Percentiles rank a stretch among this genome's conserved stretches.
Evolutionary conservation across 2,797 vertebrate genomes (phyloP).

Genomic region (Dallia pectoralis): DNA sequence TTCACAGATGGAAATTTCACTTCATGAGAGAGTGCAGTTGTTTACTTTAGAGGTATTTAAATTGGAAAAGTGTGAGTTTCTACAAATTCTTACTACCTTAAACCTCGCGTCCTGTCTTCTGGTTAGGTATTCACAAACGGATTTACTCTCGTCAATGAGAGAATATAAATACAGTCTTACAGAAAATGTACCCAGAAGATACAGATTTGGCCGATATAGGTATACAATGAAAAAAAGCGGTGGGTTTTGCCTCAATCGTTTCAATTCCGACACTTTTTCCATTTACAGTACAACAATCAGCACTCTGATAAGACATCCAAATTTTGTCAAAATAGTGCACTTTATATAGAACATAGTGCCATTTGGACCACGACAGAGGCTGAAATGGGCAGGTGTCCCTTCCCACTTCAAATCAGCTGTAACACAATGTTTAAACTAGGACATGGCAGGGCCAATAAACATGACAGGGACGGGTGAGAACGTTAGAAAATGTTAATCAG

Average conservation of each 20-base stretch:
- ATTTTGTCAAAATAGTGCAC: no score
- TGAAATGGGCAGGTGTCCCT: not conserved
- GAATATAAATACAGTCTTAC: conserved; percentile 19
- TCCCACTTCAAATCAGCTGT: not conserved
- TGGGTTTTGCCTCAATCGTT: not conserved
- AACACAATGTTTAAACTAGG: not conserved
- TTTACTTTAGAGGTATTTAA: conserved; percentile 15
- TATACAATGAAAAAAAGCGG: not conserved
- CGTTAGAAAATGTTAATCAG: no score
- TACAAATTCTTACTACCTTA: conserved; percentile 7
- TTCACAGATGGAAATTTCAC: conserved; percentile 21
- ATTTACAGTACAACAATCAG: not conserved
- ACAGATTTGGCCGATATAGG: no score
- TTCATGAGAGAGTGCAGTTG: conserved; percentile 19
- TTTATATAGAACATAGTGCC: no score
- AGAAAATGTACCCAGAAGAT: not conserved
- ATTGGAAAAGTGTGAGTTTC: conserved; percentile 12
- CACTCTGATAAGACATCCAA: not conserved
- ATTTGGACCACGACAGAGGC: no score
- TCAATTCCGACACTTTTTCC: not conserved
- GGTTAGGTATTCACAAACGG: conserved; percentile 6
- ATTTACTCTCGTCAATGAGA: conserved; percentile 15
- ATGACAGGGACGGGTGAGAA: not conserved
- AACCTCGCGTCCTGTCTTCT: conserved; percentile 1
- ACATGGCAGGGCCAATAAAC: not conserved